Base-by-base conservation (phyloP, 2,888 invertebrate genomes). In the Exephanes ischioxanthus region DNA sequence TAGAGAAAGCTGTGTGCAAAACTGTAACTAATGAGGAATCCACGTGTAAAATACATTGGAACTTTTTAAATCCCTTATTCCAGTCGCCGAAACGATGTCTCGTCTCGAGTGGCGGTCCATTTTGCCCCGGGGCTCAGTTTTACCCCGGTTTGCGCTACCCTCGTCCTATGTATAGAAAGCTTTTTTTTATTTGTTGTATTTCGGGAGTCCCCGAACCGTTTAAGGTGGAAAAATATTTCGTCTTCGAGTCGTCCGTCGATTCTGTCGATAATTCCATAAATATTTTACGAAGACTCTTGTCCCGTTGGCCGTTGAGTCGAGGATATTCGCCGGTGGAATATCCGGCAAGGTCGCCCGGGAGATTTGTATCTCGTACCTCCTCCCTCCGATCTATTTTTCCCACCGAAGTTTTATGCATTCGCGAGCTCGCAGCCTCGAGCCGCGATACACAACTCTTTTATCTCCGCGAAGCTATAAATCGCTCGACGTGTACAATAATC, bases 401-500 rank as follows among this genome's bases (percentile, higher is more conserved):
- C 19, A 33, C 33, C 22, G 9, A 51, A 19, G 22, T 63, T 70
- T 26, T 55, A 79, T 81, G 78, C 68, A 78, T 70, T 80, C 73
- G 58, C 61, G 11, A 70, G 19, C 53, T 33, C 67, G 37, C 67
- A 37, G 26, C 48, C 11, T 41, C 48, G n/a, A 33, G 19, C 30
- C 61, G 22, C 53, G 41, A 37, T 33, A 66, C 58, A 66, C 51
- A 22, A 80, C 58, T 72, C 33, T 48, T 58, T 14, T 67, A 55
- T 61, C 53, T 22, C 19, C 48, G 48, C n/a, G 30, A 48, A 61
- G 58, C n/a, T 80, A 61, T 72, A 80, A 84, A 84, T 80, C 80
- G 61, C 72, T 61, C 77, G 80, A 80, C 22, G 51, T 80, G 84
- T 76, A 80, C 75, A 76, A 84, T 84, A 84, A 84, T 84, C 80